phyloP scores from a whole-genome alignment of 2,113 vertebrate species.

The Corythornis madagascariensis region DNA sequence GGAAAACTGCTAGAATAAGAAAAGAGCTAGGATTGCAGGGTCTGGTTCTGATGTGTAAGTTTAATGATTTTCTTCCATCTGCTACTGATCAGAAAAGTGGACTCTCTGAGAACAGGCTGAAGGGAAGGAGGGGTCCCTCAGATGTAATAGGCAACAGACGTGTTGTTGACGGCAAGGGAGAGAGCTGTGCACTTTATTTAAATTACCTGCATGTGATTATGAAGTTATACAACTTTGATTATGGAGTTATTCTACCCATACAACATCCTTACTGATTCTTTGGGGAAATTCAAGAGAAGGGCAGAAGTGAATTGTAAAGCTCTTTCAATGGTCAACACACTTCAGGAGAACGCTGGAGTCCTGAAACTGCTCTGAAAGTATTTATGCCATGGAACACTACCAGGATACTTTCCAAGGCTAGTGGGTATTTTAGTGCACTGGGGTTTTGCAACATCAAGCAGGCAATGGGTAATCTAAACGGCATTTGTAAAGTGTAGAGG shows the following conservation, averaged over 20 bases:
- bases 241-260: neutral
- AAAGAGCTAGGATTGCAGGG: slow-evolving; percentile 13
- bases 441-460: neutral
- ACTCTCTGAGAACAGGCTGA: slow-evolving; percentile 13
- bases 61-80: slow-evolving; percentile 50
- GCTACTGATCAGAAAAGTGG: slow-evolving; percentile 40
- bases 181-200: neutral
- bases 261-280: neutral
- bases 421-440: neutral
- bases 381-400: neutral
- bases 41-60: slow-evolving; percentile 23
- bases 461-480: neutral
- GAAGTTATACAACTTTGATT: neutral
- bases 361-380: neutral
- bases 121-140: neutral
- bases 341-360: neutral
- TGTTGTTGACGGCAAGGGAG: neutral
- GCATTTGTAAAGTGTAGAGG: neutral
- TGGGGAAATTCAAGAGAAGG: neutral
- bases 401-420: neutral
- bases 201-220: neutral
- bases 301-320: neutral
- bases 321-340: neutral
- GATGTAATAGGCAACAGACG: neutral
- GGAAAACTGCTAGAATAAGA: slow-evolving; percentile 24